phyloP scores from a whole-genome alignment of 1,140 invertebrate genomes.

The Myzus persicae region DNA sequence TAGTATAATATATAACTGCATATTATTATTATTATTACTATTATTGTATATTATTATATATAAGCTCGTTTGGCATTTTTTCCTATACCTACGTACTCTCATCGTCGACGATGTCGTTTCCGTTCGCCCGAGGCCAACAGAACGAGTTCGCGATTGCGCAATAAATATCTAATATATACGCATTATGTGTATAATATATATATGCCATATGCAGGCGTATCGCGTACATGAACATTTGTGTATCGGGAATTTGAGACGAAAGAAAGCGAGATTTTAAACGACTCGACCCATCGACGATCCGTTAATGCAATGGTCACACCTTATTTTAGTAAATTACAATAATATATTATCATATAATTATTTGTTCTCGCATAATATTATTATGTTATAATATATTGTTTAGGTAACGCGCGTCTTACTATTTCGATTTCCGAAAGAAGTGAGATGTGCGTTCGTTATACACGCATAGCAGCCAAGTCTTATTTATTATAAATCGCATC shows the following conservation, averaged over 20 bases:
- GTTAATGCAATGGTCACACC: conserved; percentile 9
- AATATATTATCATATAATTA: conserved; percentile 17
- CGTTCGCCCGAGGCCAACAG: conserved; percentile 12
- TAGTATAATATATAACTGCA: background rate
- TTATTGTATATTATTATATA: too few species aligned
- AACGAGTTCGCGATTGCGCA: conserved; percentile 23
- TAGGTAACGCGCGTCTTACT: background rate
- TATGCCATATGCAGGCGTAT: background rate
- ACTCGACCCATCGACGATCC: background rate
- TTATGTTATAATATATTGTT: background rate
- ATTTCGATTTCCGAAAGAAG: background rate
- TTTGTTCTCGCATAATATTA: background rate
- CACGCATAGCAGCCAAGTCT: fast-evolving
- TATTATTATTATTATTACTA: background rate
- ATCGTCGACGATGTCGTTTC: background rate
- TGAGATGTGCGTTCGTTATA: background rate
- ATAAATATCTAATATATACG: background rate
- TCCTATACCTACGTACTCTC: background rate
- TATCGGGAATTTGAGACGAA: background rate
- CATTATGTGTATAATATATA: background rate
- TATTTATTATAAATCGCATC: background rate
- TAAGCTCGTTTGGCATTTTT: background rate
- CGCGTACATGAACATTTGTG: background rate
- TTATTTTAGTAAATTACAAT: background rate
- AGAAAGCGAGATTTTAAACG: conserved; percentile 18